Evolutionary conservation across 1,140 invertebrate species (phyloP), one percentile per base, ranked within the genome.

Genomic region (Prorops nasuta): DNA sequence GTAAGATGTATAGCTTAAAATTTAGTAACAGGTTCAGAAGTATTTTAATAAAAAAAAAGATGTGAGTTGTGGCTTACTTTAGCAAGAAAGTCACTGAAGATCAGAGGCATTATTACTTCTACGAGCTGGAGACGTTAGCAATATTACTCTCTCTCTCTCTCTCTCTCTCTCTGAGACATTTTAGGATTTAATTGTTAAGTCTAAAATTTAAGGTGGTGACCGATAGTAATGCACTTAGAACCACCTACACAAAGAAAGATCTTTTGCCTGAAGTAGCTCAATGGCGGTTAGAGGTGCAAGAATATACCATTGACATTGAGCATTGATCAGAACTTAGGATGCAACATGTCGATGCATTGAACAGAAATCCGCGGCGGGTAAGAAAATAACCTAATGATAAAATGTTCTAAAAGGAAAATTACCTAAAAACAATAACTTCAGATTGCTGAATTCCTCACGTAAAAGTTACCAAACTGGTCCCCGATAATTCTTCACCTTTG

Each of bases 251-350:
- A 3, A 72, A 72, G 52, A 53, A 55, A 40, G 67, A 73, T 37
- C 14, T 74, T 2, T 16, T 58, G 3, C 58, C 60, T 8, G 44
- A 63, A 15, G 58, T 76, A 12, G 63, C 62, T 6, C 52, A 71
- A 8, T 76, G 70, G 71, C 65, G 60, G 62, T 34, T 65, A 10
- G 48, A 58, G 18, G 43, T 72, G 8, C 63, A 72, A 49, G 54
- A 64, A 21, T 74, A 49, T 36, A 43, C 61, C 31, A 69, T 61
- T 38, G 34, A 57, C 1, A 56, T 75, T 18, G 56, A 62, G 28
- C 63, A 75, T 49, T 40, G 63, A 21, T 58, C 65, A 6, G 67
- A 63, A 2, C 32, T 31, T 9, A 43, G 56, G 24, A 64, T 68
- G 61, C 40, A 21, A n/a, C 71, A 71, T 46, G 69, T 60, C 1